These are phyloP conservation scores for Matsumyia berberina DNA, from an alignment of 2,888 invertebrate genomes.

Conservation along the genomic window DNA sequence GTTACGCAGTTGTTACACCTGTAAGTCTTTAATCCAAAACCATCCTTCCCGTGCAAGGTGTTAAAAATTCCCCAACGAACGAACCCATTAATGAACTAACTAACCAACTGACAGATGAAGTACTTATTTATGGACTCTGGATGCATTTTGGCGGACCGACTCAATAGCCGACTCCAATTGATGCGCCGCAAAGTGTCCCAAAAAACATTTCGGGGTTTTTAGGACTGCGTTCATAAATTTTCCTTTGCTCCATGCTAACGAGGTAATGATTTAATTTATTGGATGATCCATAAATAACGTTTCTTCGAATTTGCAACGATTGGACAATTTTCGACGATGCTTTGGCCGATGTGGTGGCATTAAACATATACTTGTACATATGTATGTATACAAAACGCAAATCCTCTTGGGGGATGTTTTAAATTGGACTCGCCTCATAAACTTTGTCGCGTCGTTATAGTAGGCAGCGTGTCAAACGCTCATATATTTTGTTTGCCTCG, in stretches of 20 bases:
- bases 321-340: constrained; percentile 69
- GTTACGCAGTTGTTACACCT: neutral
- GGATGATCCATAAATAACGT: constrained; percentile 80
- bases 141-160: constrained; percentile 22
- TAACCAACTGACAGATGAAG: constrained; percentile 34
- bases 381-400: too few relatives aligned
- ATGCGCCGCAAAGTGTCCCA: constrained; percentile 39
- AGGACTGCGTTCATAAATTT: constrained; percentile 60
- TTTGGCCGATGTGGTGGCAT: constrained; percentile 35
- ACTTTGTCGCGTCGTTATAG: constrained; percentile 33
- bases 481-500: constrained; percentile 63
- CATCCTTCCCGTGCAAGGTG: constrained; percentile 5
- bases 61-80: constrained; percentile 4
- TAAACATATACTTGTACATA: neutral
- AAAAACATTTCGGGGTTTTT: constrained; percentile 45
- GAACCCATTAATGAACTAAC: constrained; percentile 22
- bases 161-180: constrained; percentile 54
- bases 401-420: constrained; percentile 5
- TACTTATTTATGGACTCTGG: constrained; percentile 42
- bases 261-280: constrained; percentile 82
- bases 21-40: neutral
- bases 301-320: constrained; percentile 74
- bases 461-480: constrained; percentile 61
- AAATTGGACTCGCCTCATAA: constrained; percentile 56
- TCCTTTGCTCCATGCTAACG: constrained; percentile 74